Percentiles rank a stretch among this genome's conserved stretches.
These are phyloP conservation scores for Narcine bancroftii DNA, from an alignment of 2,113 vertebrate species.

Conservation along the genomic window DNA sequence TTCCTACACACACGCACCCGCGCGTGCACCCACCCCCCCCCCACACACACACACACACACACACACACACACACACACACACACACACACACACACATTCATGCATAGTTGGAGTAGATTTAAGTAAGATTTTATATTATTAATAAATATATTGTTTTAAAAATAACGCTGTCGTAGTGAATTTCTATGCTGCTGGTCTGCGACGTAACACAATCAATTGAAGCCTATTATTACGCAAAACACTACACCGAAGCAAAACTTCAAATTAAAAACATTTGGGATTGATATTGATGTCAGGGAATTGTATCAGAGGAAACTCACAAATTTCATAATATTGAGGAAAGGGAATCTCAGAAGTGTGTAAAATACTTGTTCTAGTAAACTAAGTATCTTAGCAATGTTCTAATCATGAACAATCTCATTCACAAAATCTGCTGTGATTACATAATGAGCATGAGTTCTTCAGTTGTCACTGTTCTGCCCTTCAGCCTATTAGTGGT, in stretches of 20 bases:
- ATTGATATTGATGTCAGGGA: background rate
- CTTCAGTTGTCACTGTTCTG: background rate
- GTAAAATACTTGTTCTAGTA: background rate
- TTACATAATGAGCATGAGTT: background rate
- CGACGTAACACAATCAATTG: constrained; percentile 21
- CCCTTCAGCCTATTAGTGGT: background rate
- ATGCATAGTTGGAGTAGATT: no score
- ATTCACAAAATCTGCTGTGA: background rate
- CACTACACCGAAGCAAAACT: background rate
- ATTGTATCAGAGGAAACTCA: background rate
- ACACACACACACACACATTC: no score
- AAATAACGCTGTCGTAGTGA: no score
- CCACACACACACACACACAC: no score
- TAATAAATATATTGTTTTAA: no score
- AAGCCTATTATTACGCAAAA: background rate
- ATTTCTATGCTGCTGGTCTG: no score
- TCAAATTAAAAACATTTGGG: background rate
- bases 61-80: no score
- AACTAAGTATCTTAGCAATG: background rate
- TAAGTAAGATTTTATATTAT: no score
- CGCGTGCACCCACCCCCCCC: no score
- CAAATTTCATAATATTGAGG: background rate
- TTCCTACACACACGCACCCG: no score
- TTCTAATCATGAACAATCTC: background rate
- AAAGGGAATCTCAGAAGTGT: background rate